A percentile compares a stretch with the other conserved stretches of the same genome.
phyloP scores from a whole-genome alignment of 1,140 invertebrate genomes.

The Leptoteleia sp. region DNA sequence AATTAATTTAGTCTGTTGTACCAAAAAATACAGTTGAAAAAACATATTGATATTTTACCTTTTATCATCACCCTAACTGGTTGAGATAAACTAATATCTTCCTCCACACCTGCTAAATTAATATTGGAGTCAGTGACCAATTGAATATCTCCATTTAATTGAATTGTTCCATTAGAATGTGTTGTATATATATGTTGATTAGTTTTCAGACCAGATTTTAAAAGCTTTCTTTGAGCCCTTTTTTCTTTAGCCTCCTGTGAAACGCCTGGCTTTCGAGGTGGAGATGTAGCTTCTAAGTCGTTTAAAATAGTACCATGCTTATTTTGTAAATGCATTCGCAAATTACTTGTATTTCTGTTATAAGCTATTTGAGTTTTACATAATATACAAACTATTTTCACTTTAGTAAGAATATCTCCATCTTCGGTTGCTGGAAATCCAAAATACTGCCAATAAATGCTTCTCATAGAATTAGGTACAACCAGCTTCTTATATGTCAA shows the following conservation, averaged over 20 bases:
- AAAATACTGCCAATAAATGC: constrained; percentile 86
- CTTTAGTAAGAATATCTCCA: constrained; percentile 84
- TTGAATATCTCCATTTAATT: constrained; percentile 80
- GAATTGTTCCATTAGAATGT: constrained; percentile 79
- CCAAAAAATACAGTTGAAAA: no score
- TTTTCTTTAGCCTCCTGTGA: constrained; percentile 77
- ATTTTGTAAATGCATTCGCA: constrained; percentile 84
- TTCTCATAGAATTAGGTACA: constrained; percentile 83
- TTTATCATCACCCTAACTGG: constrained; percentile 77
- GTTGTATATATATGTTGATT: constrained; percentile 79
- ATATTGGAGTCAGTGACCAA: constrained; percentile 79
- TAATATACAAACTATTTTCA: constrained; percentile 84
- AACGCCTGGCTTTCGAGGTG: constrained; percentile 70
- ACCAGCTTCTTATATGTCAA: constrained; percentile 81
- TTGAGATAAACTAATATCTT: constrained; percentile 74
- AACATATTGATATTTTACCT: constrained; percentile 57
- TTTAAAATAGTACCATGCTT: constrained; percentile 81
- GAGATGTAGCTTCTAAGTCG: constrained; percentile 77
- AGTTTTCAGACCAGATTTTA: constrained; percentile 71
- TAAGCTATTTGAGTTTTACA: constrained; percentile 85
- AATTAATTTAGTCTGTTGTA: no score
- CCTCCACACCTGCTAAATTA: constrained; percentile 72
- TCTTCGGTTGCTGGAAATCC: constrained; percentile 84
- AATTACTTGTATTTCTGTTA: constrained; percentile 85
- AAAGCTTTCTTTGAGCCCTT: constrained; percentile 74